A percentile compares a stretch with the other conserved stretches of the same genome.
Conservation (phyloP, 2,113 vertebrate genomes). For the Phasianus colchicus region DNA sequence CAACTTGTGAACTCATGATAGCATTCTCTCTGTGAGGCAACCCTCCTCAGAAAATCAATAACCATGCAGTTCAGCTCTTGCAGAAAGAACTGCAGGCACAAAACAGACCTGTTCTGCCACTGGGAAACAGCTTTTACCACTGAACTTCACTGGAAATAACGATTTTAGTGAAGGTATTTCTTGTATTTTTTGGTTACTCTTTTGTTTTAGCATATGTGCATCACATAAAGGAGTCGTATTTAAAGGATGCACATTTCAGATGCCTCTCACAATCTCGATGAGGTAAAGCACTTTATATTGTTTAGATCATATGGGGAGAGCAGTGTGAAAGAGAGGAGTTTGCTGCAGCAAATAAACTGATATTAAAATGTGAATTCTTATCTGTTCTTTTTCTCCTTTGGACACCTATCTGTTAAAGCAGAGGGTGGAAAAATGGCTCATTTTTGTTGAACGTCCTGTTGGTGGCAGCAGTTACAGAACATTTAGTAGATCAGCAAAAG, state of each 20-base stretch:
- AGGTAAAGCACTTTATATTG: background rate
- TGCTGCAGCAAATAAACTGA: background rate
- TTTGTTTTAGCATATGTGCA: accelerated
- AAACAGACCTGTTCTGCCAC: background rate
- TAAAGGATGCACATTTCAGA: background rate
- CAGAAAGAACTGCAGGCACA: conserved; percentile 10
- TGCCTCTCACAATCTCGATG: background rate
- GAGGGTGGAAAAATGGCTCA: background rate
- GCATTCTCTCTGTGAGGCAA: background rate
- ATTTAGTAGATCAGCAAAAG: background rate
- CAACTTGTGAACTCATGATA: conserved; percentile 11
- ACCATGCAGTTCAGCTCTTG: background rate
- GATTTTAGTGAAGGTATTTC: background rate
- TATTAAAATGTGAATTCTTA: background rate
- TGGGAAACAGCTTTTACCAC: background rate
- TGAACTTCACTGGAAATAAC: background rate
- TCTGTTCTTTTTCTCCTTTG: background rate
- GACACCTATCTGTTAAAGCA: background rate
- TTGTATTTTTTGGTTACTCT: background rate
- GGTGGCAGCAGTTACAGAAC: conserved; percentile 56
- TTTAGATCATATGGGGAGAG: background rate
- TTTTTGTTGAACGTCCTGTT: conserved; percentile 54
- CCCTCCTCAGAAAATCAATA: conserved; percentile 50
- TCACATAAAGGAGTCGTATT: background rate
- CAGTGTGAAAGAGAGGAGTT: background rate